phyloP scores from a whole-genome alignment of 2,888 invertebrate species.

The Meliscaeva auricollis region DNA sequence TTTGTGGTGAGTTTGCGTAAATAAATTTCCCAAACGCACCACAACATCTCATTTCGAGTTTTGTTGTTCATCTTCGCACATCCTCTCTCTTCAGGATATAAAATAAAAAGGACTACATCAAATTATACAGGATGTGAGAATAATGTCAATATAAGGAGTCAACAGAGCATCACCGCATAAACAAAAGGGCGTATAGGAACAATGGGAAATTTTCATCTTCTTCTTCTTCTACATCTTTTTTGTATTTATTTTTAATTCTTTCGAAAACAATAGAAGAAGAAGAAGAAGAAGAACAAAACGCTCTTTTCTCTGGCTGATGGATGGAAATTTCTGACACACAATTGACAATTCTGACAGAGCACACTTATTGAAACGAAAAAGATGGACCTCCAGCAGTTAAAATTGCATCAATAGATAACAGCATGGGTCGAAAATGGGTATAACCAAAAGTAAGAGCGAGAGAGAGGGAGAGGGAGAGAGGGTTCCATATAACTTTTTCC shows the following conservation, averaged over 20 bases:
- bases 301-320: conserved; percentile 19
- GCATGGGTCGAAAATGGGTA: conserved; percentile 36
- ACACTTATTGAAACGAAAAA: conserved; percentile 46
- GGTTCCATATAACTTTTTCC: no score
- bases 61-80: no score
- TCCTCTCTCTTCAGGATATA: background rate
- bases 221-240: background rate
- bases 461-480: conserved; percentile 3
- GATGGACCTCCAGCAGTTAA: conserved; percentile 59
- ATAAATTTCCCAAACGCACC: conserved; percentile 11
- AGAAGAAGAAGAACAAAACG: conserved; percentile 8
- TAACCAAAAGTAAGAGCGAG: background rate
- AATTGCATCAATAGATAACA: conserved; percentile 74
- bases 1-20: conserved; percentile 69
- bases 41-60: background rate
- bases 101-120: conserved; percentile 14
- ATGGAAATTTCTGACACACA: conserved; percentile 25
- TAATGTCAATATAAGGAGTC: conserved; percentile 71
- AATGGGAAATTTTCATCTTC: conserved; percentile 68
- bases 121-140: conserved; percentile 61
- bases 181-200: conserved; percentile 75
- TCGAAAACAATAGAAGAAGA: conserved; percentile 15
- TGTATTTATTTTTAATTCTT: conserved; percentile 3
- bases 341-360: conserved; percentile 45
- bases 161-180: conserved; percentile 75